Base-by-base conservation (phyloP, 2,113 vertebrate genomes). In the Anser cygnoides region DNA sequence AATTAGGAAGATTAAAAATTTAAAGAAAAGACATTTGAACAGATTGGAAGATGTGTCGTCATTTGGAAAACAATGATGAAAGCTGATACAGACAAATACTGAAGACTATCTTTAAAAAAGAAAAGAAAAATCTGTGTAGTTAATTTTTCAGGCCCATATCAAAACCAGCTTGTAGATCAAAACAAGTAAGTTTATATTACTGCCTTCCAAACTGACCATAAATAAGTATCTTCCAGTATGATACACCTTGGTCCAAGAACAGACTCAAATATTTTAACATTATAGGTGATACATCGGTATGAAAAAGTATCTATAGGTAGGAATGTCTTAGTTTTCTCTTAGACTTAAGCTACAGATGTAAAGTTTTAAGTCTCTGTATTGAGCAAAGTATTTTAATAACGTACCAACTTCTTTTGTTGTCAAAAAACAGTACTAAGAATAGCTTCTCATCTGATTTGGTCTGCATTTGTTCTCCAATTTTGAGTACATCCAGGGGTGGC, bases 341-440 rank as follows among this genome's bases (percentile, higher is more conserved):
- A 81, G 16, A 66, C 3, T 31, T 83, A 89, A 83, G 21, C 22
- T 25, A 80, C 2, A 46, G 7, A 6, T 37, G 73, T 46, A 85
- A 57, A 87, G 41, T 55, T 75, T 54, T 67, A 90, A 80, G 23
- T 67, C 26, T 77, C 1, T 78, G 7, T 5, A 92, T 54, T 23
- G 80, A 90, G 63, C 18, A 89, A 68, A 31, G 65, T 3, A 59
- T 87, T 72, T 84, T 21, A 66, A 2, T 52, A 77, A 97, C 99
- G 98, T 98, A 99, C 99, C 99, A 99, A 98, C 99, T 99, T 96
- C 99, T 98, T 98, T 99, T 99, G 97, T 99, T 99, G 98, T 99
- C 99, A 90, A 99, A 99, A 97, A 99, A 99, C 67, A 99, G 98
- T 78, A 99, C 99, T 50, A 99, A 98, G 96, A 99, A 99, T 63